Conservation (phyloP, 2,113 vertebrate genomes). For the Echinops telfairi region DNA sequence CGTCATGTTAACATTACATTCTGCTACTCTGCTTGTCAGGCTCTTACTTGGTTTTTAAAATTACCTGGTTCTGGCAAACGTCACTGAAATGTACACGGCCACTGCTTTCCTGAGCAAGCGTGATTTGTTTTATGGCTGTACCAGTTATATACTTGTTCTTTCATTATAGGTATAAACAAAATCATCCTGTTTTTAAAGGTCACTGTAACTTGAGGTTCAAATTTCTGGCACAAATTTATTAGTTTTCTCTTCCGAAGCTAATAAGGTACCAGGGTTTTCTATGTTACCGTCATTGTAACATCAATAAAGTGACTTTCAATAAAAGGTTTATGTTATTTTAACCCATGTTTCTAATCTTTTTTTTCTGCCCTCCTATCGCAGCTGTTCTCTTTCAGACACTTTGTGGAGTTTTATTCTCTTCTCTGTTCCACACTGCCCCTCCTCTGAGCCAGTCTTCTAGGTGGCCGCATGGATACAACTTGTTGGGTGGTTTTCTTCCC, state of each 20-base stretch:
- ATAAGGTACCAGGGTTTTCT: slow-evolving; percentile 86
- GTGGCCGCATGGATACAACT: neutral
- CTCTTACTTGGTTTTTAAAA: slow-evolving; percentile 67
- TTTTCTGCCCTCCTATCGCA: neutral
- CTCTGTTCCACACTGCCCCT: neutral
- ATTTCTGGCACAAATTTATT: slow-evolving; percentile 86
- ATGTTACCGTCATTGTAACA: slow-evolving; percentile 87
- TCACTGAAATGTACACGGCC: slow-evolving; percentile 72
- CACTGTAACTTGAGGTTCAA: slow-evolving; percentile 81
- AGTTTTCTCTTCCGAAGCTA: slow-evolving; percentile 83
- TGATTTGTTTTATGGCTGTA: slow-evolving; percentile 83
- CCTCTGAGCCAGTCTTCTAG: neutral
- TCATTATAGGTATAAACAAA: slow-evolving; percentile 80
- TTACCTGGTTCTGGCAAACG: slow-evolving; percentile 78
- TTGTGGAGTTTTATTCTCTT: neutral
- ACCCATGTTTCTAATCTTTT: neutral
- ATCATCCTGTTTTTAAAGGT: slow-evolving; percentile 85
- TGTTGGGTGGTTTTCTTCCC: neutral
- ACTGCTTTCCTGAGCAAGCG: slow-evolving; percentile 75
- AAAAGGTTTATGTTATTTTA: slow-evolving; percentile 79
- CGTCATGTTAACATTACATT: slow-evolving; percentile 46
- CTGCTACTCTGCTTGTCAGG: slow-evolving; percentile 69
- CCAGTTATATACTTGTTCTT: slow-evolving; percentile 81
- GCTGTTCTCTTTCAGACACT: neutral
- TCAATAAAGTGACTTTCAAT: slow-evolving; percentile 88